phyloP scores from a whole-genome alignment of 1,140 invertebrate species.

The Drosophila ironensis region DNA sequence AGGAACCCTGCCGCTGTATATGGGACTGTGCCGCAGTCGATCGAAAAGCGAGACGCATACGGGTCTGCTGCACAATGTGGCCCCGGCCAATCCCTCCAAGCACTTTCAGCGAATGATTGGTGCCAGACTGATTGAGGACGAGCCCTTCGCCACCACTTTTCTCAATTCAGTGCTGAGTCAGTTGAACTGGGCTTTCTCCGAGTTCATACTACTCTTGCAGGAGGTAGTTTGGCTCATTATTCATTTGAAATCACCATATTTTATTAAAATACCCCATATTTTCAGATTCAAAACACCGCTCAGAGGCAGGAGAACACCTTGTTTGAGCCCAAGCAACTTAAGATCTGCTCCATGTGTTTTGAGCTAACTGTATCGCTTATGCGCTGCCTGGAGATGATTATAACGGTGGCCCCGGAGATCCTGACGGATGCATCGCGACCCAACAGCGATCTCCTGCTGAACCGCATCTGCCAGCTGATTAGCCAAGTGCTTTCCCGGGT shows the following conservation, averaged over 20 bases:
- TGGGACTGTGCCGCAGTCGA: constrained; percentile 76
- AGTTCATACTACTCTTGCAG: constrained; percentile 93
- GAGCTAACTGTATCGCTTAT: constrained; percentile 88
- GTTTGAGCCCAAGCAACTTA: constrained; percentile 89
- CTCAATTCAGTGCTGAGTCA: constrained; percentile 92
- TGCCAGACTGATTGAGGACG: constrained; percentile 82
- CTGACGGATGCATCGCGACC: constrained; percentile 85
- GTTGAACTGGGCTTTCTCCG: constrained; percentile 94
- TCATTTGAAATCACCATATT: background rate
- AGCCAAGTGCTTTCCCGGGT: constrained; percentile 89
- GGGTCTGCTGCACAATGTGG: constrained; percentile 78
- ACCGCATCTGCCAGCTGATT: constrained; percentile 87
- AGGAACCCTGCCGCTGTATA: constrained; percentile 55
- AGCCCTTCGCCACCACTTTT: constrained; percentile 85
- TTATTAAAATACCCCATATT: background rate
- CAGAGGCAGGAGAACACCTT: constrained; percentile 82
- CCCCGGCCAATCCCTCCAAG: constrained; percentile 75
- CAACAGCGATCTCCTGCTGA: constrained; percentile 86
- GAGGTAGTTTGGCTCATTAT: constrained; percentile 86
- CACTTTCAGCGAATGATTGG: constrained; percentile 77
- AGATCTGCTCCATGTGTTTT: constrained; percentile 92
- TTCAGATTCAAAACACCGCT: constrained; percentile 86
- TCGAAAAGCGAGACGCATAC: constrained; percentile 79
- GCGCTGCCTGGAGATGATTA: constrained; percentile 91
- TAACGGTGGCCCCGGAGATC: constrained; percentile 85